phyloP scores from a whole-genome alignment of 2,113 vertebrate genomes.

The Pavo muticus region DNA sequence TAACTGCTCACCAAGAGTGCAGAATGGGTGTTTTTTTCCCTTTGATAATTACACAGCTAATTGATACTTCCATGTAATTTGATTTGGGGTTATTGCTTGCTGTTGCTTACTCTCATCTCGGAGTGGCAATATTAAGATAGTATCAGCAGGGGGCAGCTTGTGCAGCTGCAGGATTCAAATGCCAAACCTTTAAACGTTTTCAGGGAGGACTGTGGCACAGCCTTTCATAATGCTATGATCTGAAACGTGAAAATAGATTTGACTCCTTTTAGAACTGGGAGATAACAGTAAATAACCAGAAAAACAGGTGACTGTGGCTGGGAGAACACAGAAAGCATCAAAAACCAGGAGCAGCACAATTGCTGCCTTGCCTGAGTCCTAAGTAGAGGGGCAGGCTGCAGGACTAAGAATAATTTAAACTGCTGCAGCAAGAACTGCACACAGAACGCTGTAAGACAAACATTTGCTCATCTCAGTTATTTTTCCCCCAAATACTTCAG shows the following conservation, averaged over 20 bases:
- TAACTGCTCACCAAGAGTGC: slow-evolving; percentile 33
- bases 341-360: not conserved
- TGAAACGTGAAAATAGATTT: not conserved
- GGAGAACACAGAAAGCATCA: not conserved
- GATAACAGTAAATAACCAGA: not conserved
- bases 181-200: not conserved
- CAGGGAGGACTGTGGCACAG: not conserved
- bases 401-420: not conserved
- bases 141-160: slow-evolving; percentile 53
- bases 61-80: slow-evolving; percentile 42
- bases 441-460: not conserved
- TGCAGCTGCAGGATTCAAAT: slow-evolving; percentile 41
- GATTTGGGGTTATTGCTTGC: slow-evolving; percentile 51
- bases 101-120: not conserved
- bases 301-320: not conserved
- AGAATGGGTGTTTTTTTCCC: not conserved
- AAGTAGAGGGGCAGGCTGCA: not conserved
- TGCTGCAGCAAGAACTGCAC: not conserved
- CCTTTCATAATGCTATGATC: not conserved
- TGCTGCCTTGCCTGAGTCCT: not conserved
- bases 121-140: slow-evolving; percentile 26
- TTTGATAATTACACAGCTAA: slow-evolving; percentile 41
- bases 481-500: slow-evolving; percentile 74
- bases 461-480: not conserved
- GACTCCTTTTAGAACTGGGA: not conserved